Percentiles rank a stretch among this genome's conserved stretches.
Conservation (phyloP, 92 coral and sea anemone species). For the Plumapathes pennacea region DNA sequence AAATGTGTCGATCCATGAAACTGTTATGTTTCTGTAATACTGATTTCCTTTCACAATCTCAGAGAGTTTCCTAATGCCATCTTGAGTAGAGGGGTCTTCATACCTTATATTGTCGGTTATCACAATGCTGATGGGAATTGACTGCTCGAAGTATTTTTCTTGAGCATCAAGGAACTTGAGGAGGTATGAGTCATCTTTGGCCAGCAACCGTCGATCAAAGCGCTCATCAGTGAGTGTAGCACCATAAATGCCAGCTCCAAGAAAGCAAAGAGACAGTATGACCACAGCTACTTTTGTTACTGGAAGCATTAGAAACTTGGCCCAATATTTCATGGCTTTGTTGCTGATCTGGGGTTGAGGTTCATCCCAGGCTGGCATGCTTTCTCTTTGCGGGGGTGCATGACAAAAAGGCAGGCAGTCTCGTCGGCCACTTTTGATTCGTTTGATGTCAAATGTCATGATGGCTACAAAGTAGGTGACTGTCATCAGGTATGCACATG, state of each 20-base stretch:
- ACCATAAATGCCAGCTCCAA: slow-evolving; percentile 72
- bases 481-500: slow-evolving; percentile 64
- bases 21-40: slow-evolving; percentile 44
- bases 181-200: slow-evolving; percentile 76
- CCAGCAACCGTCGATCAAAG: slow-evolving; percentile 66
- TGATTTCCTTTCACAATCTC: slow-evolving; percentile 43
- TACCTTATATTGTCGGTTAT: slow-evolving; percentile 38
- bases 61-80: slow-evolving; percentile 45
- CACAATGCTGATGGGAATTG: slow-evolving; percentile 59
- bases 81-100: slow-evolving; percentile 26
- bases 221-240: slow-evolving; percentile 62
- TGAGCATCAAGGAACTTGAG: slow-evolving; percentile 45
- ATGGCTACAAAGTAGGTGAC: slow-evolving; percentile 85
- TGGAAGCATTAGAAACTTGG: slow-evolving; percentile 35
- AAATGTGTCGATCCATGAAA: slow-evolving; percentile 69
- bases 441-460: slow-evolving; percentile 62
- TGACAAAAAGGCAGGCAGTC: slow-evolving; percentile 72
- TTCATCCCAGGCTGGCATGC: slow-evolving; percentile 63
- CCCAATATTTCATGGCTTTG: slow-evolving; percentile 63
- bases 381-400: slow-evolving; percentile 38
- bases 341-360: slow-evolving; percentile 49
- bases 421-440: slow-evolving; percentile 77
- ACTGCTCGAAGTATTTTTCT: slow-evolving; percentile 55
- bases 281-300: slow-evolving; percentile 54
- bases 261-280: slow-evolving; percentile 40